Conservation (phyloP, 2,797 vertebrate species). For the Acanthis flammea region DNA sequence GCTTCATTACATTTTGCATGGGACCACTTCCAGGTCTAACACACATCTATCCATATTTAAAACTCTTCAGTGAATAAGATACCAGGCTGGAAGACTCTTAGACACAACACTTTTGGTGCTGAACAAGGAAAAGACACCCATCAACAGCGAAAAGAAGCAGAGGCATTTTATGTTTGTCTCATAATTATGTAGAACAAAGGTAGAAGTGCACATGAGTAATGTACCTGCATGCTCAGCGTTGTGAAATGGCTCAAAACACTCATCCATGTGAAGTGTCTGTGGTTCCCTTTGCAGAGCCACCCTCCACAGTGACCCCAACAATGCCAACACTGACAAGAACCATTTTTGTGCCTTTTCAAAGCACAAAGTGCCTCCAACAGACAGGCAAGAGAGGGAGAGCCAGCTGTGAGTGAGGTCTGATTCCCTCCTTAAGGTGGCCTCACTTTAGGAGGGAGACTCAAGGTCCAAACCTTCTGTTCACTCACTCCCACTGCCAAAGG, state of each 20-base stretch:
- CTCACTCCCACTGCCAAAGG: background rate
- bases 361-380: background rate
- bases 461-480: background rate
- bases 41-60: conserved; percentile 26
- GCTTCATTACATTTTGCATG: conserved; percentile 56
- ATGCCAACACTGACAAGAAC: background rate
- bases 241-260: background rate
- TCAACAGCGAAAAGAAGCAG: background rate
- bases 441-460: background rate
- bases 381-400: background rate
- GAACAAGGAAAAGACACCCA: background rate
- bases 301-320: background rate
- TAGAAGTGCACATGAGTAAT: background rate
- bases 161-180: background rate
- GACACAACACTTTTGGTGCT: background rate
- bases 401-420: background rate
- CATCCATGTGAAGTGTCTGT: background rate
- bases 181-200: background rate
- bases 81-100: conserved; percentile 3
- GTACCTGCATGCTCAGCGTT: background rate
- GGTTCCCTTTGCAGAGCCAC: background rate
- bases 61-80: background rate
- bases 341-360: background rate
- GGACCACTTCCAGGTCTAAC: conserved; percentile 58
- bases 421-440: background rate